Evolutionary conservation across 2,797 vertebrate genomes (phyloP).

Genomic region (Sarcoramphus papa): DNA sequence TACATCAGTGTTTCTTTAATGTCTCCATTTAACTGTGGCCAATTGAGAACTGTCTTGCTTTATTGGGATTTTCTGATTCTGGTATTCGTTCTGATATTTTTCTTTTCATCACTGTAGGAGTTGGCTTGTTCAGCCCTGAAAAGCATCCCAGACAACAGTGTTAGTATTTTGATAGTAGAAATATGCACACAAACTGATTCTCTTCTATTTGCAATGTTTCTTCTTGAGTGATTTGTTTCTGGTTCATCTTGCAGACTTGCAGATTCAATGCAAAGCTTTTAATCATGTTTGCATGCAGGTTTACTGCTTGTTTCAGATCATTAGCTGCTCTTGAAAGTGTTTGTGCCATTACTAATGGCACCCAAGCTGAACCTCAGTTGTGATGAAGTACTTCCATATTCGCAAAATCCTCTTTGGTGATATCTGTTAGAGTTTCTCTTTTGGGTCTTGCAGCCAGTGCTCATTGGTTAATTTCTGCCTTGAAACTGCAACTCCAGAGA

Average conservation of each 20-base stretch:
- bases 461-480: constrained; percentile 16
- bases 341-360: constrained; percentile 12
- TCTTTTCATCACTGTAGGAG: neutral
- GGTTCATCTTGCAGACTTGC: neutral
- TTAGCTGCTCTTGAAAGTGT: constrained; percentile 19
- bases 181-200: neutral
- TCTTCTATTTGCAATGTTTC: neutral
- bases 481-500: neutral
- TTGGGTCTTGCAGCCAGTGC: neutral
- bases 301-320: constrained; percentile 33
- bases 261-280: constrained; percentile 18
- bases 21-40: neutral
- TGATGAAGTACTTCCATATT: constrained; percentile 21
- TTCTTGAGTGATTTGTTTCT: neutral
- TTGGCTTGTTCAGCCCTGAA: neutral
- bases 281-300: neutral
- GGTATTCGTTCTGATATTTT: neutral
- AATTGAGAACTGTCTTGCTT: neutral
- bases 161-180: neutral
- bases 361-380: neutral
- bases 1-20: neutral
- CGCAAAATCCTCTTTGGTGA: neutral
- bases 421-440: neutral
- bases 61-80: neutral
- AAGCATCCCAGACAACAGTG: neutral